Percentiles rank a stretch among this genome's conserved stretches.
Conservation (phyloP, 2,797 vertebrate species). For the Molossus molossus region DNA sequence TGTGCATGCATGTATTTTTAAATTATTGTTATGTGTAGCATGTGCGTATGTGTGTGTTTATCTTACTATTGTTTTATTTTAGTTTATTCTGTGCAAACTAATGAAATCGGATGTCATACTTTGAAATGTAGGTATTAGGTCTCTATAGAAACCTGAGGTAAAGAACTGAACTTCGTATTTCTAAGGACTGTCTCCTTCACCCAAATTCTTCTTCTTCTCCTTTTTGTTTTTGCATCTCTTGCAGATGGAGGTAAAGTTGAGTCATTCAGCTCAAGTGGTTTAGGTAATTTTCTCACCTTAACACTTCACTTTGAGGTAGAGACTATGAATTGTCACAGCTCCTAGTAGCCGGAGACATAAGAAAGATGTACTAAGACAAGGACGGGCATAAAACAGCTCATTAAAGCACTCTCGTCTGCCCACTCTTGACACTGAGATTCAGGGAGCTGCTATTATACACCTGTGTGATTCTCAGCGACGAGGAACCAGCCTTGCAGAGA, state of each 20-base stretch:
- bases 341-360: not conserved
- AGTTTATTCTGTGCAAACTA: not conserved
- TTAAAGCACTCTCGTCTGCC: not conserved
- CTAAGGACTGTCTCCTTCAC: not conserved
- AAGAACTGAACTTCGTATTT: not conserved
- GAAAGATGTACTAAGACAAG: conserved; percentile 31
- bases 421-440: rapidly evolving
- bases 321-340: conserved; percentile 61
- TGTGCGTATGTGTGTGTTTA: too few species aligned
- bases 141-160: not conserved
- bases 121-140: not conserved
- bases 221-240: not conserved
- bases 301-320: not conserved
- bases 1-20: not conserved
- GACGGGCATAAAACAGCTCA: conserved; percentile 16
- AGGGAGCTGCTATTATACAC: not conserved
- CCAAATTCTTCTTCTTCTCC: not conserved
- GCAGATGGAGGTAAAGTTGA: conserved; percentile 6
- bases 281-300: conserved; percentile 50
- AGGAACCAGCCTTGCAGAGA: rapidly evolving
- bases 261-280: not conserved
- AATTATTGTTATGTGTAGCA: not conserved
- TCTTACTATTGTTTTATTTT: not conserved
- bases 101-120: not conserved
- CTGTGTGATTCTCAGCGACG: not conserved